phyloP scores from a whole-genome alignment of 92 coral and sea anemone genomes.

The Phymanthus crucifer region DNA sequence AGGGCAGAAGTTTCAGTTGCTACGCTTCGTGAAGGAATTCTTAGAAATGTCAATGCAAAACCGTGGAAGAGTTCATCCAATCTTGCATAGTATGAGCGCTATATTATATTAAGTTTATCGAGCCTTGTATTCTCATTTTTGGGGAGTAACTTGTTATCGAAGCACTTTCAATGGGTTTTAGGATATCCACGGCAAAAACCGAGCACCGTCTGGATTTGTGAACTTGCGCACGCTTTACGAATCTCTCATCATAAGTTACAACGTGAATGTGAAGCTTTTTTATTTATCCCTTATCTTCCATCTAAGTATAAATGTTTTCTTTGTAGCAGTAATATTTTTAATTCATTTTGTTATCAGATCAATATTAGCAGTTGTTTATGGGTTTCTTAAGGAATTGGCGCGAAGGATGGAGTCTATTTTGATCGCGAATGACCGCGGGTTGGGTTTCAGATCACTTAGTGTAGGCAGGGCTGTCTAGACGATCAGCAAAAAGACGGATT shows the following conservation, averaged over 20 bases:
- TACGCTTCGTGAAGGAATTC: too few relatives aligned
- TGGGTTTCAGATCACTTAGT: neutral
- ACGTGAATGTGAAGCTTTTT: neutral
- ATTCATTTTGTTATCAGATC: conserved; percentile 25
- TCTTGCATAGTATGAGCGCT: too few relatives aligned
- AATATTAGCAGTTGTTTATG: neutral
- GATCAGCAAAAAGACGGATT: neutral
- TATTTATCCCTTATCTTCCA: neutral
- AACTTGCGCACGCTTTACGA: neutral
- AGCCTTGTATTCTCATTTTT: neutral
- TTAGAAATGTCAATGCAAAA: too few relatives aligned
- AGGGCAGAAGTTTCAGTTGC: too few relatives aligned
- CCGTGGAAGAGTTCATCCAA: too few relatives aligned
- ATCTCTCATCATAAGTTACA: neutral
- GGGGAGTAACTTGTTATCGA: neutral
- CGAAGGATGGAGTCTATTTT: conserved; percentile 20
- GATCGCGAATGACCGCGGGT: conserved; percentile 3
- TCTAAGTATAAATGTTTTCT: conserved; percentile 9
- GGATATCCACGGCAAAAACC: neutral
- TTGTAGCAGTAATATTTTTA: neutral
- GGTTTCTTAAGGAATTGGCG: conserved; percentile 12
- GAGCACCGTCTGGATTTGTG: neutral
- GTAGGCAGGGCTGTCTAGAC: conserved; percentile 26
- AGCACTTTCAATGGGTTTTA: neutral
- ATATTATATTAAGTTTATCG: too few relatives aligned